Conservation (phyloP, 2,797 vertebrate species). For the Megaceryle alcyon region DNA sequence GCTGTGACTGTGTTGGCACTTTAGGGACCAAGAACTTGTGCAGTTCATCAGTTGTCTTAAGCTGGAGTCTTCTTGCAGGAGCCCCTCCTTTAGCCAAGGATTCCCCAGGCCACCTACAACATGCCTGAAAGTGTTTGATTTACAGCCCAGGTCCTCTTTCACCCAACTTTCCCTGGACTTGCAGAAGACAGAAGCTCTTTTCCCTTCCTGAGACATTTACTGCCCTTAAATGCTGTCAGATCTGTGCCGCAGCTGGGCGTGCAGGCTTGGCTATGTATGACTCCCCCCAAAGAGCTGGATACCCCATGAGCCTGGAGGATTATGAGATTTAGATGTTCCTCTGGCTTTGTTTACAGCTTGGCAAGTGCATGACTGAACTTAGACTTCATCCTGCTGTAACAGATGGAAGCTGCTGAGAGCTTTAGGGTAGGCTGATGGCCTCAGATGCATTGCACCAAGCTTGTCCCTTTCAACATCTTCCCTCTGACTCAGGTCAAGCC, state of each 20-base stretch:
- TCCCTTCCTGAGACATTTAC: not conserved
- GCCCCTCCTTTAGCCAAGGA: not conserved
- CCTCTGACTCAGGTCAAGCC: not conserved
- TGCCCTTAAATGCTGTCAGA: not conserved
- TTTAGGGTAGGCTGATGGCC: not conserved
- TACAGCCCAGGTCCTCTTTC: not conserved
- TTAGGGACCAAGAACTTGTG: not conserved
- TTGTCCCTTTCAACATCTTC: not conserved
- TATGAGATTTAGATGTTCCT: not conserved
- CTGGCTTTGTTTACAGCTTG: not conserved
- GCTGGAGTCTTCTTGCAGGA: not conserved
- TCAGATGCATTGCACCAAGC: not conserved
- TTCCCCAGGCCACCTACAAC: not conserved
- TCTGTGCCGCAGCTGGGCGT: not conserved
- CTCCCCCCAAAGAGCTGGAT: not conserved
- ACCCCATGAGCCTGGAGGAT: not conserved
- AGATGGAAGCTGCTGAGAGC: not conserved
- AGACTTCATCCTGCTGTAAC: not conserved
- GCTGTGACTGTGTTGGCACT: not conserved
- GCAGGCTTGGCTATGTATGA: not conserved
- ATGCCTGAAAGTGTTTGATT: not conserved
- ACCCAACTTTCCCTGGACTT: not conserved
- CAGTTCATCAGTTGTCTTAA: not conserved
- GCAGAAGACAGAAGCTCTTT: not conserved
- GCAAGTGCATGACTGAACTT: not conserved